phyloP scores from a whole-genome alignment of 2,797 vertebrate genomes.

The Myripristis jacobus region DNA sequence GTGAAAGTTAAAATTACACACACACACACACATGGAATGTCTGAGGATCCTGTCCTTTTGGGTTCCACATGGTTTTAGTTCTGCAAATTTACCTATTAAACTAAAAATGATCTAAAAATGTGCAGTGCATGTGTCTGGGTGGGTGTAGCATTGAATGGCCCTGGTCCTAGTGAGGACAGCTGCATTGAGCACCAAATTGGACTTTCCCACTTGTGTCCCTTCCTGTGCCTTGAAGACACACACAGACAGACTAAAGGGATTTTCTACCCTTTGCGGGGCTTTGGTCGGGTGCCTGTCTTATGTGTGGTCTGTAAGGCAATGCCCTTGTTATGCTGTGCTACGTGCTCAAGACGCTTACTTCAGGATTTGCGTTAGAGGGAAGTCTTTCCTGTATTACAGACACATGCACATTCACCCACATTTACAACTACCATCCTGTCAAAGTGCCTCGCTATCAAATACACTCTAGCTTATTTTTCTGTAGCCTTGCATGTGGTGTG shows the following conservation, averaged over 20 bases:
- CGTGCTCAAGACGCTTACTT: constrained; percentile 67
- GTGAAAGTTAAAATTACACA: too few relatives aligned
- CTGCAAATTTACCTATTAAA: too few relatives aligned
- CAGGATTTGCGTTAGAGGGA: constrained; percentile 64
- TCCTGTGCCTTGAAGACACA: constrained; percentile 41
- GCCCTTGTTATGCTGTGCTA: constrained; percentile 74
- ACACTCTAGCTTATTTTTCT: constrained; percentile 21
- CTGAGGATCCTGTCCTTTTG: too few relatives aligned
- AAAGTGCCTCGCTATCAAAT: constrained; percentile 28
- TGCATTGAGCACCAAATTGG: constrained; percentile 46
- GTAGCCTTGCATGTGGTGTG: neutral
- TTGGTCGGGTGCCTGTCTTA: constrained; percentile 64
- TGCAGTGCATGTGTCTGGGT: constrained; percentile 20
- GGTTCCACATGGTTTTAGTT: too few relatives aligned
- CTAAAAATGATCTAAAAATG: too few relatives aligned
- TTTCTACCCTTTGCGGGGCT: constrained; percentile 48
- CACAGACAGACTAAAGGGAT: constrained; percentile 53
- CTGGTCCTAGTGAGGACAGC: constrained; percentile 49
- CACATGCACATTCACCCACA: constrained; percentile 18
- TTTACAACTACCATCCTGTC: constrained; percentile 29
- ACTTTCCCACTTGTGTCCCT: constrained; percentile 33
- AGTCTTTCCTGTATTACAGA: constrained; percentile 37
- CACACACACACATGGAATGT: too few relatives aligned
- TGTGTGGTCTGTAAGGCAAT: constrained; percentile 83
- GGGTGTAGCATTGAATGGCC: constrained; percentile 4